Percentiles rank a stretch among this genome's conserved stretches.
These are phyloP conservation scores for Trichosurus vulpecula DNA, from an alignment of 2,797 vertebrate species.

Conservation along the genomic window DNA sequence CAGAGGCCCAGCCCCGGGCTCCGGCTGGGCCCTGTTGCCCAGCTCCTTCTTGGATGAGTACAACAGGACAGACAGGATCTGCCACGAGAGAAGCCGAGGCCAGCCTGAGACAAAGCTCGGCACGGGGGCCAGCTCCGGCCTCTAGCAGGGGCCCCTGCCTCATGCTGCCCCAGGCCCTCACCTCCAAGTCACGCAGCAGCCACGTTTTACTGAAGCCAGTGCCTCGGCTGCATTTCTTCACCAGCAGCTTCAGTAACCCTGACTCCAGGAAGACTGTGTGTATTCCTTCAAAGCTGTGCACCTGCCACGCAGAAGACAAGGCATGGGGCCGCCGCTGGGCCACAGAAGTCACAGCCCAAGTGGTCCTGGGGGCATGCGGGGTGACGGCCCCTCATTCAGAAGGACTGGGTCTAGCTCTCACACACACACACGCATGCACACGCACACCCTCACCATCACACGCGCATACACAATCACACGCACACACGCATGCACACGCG, in stretches of 20 bases:
- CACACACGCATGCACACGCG: no score
- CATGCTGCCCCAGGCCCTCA: conserved; percentile 51
- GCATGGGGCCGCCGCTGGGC: background rate
- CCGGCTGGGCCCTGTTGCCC: conserved; percentile 89
- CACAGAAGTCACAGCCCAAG: no score
- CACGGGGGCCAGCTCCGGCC: rapidly evolving
- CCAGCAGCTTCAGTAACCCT: conserved; percentile 93
- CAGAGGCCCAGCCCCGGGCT: conserved; percentile 88
- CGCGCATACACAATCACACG: no score
- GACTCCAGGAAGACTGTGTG: conserved; percentile 92
- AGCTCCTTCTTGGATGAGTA: conserved; percentile 97
- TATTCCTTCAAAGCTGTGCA: conserved; percentile 90
- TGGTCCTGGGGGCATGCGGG: no score
- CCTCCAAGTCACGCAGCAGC: conserved; percentile 96
- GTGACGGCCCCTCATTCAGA: background rate
- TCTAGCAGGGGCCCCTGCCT: background rate
- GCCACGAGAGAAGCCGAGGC: background rate
- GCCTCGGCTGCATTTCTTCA: conserved; percentile 98
- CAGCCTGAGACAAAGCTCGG: background rate
- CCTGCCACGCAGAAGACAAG: conserved; percentile 83
- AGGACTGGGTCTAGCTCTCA: rapidly evolving
- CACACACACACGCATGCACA: no score
- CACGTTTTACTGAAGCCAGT: conserved; percentile 99
- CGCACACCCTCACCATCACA: no score
- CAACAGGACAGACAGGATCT: conserved; percentile 97